Percentiles rank a stretch among this genome's conserved stretches.
These are phyloP conservation scores for Pogoniulus pusillus DNA, from an alignment of 2,797 vertebrate species.

Conservation along the genomic window DNA sequence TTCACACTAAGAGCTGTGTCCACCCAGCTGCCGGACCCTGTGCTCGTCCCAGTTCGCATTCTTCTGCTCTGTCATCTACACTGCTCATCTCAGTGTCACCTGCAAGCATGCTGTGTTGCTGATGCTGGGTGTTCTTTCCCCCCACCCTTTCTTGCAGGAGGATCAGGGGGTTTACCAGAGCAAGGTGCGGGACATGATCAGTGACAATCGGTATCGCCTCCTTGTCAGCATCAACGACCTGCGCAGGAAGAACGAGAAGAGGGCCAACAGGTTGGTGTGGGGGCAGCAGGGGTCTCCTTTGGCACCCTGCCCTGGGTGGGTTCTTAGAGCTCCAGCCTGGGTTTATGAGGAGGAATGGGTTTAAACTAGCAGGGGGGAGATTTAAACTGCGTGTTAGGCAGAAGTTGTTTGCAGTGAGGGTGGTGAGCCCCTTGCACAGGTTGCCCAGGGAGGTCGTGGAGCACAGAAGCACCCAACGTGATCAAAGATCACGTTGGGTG, in stretches of 20 bases:
- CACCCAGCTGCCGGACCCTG: not conserved
- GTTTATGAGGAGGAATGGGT: no score
- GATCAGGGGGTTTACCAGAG: slow-evolving; percentile 93
- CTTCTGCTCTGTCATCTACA: not conserved
- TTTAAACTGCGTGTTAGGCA: no score
- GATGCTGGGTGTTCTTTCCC: no score
- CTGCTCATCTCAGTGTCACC: not conserved
- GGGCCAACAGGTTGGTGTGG: slow-evolving; percentile 84
- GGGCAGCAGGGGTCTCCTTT: rapidly evolving
- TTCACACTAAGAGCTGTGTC: no score
- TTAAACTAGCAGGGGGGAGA: no score
- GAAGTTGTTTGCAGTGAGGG: no score
- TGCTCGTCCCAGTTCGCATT: not conserved
- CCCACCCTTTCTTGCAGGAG: slow-evolving; percentile 76
- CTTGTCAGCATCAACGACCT: slow-evolving; percentile 95
- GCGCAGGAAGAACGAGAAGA: slow-evolving; percentile 88
- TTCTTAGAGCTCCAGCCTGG: not conserved
- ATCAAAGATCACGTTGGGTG: no score
- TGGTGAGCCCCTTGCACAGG: no score
- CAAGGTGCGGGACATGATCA: slow-evolving; percentile 95
- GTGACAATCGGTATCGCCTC: slow-evolving; percentile 88
- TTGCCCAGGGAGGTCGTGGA: no score
- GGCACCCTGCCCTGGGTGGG: rapidly evolving
- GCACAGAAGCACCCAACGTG: no score
- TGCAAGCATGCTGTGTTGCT: not conserved